Conservation (phyloP, 2,888 invertebrate species). For the Chloroclystis v-ata region DNA sequence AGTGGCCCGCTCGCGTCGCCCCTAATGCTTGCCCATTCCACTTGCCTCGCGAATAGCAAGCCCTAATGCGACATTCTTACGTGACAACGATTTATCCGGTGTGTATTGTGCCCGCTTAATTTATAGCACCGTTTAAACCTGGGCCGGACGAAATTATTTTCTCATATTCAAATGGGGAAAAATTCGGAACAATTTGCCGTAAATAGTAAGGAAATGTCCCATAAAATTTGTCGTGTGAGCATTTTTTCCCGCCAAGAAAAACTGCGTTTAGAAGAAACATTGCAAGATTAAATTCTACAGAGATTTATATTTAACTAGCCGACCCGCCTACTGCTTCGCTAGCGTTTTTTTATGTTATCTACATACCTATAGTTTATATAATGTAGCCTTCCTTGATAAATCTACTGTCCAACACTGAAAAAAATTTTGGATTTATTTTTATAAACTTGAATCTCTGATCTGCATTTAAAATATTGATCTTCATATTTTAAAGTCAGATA, state of each 20-base stretch:
- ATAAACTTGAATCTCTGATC: too few species aligned
- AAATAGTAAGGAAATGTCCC: conserved; percentile 24
- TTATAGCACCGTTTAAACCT: conserved; percentile 65
- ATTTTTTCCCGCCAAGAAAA: conserved; percentile 1
- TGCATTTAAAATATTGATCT: too few species aligned
- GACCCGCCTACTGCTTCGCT: too few species aligned
- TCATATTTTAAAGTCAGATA: too few species aligned
- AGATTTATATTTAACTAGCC: neutral
- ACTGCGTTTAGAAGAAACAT: neutral
- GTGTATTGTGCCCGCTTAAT: conserved; percentile 71
- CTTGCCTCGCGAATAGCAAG: conserved; percentile 3
- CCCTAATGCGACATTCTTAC: conserved; percentile 73
- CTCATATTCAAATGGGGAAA: conserved; percentile 50
- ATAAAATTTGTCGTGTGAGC: conserved; percentile 22
- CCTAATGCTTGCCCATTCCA: conserved; percentile 1
- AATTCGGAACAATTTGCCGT: conserved; percentile 32
- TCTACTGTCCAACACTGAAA: too few species aligned
- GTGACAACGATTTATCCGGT: conserved; percentile 76
- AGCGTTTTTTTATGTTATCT: too few species aligned
- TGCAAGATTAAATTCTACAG: neutral
- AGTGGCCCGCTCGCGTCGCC: neutral
- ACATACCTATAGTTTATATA: too few species aligned
- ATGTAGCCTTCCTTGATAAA: too few species aligned
- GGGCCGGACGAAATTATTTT: conserved; percentile 53
- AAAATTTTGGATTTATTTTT: too few species aligned